Conservation (phyloP, 2,797 vertebrate genomes). For the Mormyrus proboscirostris region DNA sequence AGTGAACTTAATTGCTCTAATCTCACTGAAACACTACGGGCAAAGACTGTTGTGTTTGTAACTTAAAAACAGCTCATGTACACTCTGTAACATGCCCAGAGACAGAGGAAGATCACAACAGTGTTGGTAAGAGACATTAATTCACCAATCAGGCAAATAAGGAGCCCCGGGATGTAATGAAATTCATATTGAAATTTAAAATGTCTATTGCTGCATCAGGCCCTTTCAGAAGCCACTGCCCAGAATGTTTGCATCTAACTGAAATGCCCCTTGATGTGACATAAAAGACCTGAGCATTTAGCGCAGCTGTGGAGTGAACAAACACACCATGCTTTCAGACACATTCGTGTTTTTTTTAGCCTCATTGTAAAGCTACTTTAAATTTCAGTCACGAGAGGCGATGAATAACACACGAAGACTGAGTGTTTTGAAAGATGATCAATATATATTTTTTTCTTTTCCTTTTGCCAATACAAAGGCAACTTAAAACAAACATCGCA, state of each 20-base stretch:
- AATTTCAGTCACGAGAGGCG: neutral
- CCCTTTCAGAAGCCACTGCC: neutral
- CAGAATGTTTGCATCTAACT: neutral
- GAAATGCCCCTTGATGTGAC: neutral
- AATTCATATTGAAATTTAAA: neutral
- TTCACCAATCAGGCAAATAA: neutral
- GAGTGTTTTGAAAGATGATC: neutral
- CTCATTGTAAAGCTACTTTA: neutral
- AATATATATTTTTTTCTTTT: neutral
- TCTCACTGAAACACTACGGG: neutral
- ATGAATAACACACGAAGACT: constrained; percentile 10
- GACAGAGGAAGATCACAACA: neutral
- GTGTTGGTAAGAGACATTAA: constrained; percentile 6
- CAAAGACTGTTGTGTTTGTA: constrained; percentile 8
- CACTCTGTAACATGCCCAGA: neutral
- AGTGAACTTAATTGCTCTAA: constrained; percentile 7
- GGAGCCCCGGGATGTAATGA: neutral
- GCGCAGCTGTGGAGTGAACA: neutral
- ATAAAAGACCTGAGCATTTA: neutral
- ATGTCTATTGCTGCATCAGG: neutral
- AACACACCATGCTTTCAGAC: neutral
- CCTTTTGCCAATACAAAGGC: neutral
- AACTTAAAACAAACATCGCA: neutral
- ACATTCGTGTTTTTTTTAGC: neutral
- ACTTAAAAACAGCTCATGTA: constrained; percentile 13